These are phyloP conservation scores for Psephotus haematonotus DNA, from an alignment of 2,113 vertebrate genomes.

Conservation along the genomic window DNA sequence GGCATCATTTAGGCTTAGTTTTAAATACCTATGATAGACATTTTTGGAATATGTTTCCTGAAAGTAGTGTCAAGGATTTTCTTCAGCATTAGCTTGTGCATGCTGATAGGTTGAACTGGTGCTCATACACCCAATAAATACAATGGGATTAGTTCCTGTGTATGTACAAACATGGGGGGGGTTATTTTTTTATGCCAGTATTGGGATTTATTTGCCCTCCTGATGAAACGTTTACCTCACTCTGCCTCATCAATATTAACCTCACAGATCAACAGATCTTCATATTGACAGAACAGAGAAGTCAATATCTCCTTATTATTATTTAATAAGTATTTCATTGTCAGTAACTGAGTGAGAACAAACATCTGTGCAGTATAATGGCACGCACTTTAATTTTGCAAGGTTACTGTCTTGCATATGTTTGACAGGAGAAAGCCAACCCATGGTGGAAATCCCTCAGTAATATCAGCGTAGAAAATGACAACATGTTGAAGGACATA, in stretches of 20 bases:
- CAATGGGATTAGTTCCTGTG: not conserved
- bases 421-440: conserved; percentile 54
- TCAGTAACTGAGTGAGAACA: conserved; percentile 64
- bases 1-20: not conserved
- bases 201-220: conserved; percentile 36
- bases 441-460: conserved; percentile 35
- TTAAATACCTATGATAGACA: conserved; percentile 25
- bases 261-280: conserved; percentile 70
- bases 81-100: not conserved
- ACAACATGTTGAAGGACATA: conserved; percentile 68
- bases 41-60: conserved; percentile 21
- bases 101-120: not conserved
- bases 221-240: conserved; percentile 48
- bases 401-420: conserved; percentile 1
- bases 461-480: conserved; percentile 40
- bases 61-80: not conserved
- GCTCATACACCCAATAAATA: conserved; percentile 1
- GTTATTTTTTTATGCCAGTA: not conserved
- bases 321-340: conserved; percentile 77
- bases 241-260: conserved; percentile 63
- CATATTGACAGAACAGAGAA: conserved; percentile 64
- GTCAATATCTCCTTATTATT: conserved; percentile 74
- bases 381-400: conserved; percentile 60
- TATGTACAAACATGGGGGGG: not conserved
- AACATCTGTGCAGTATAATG: conserved; percentile 56